Percentiles rank a stretch among this genome's conserved stretches.
Evolutionary conservation across 2,888 invertebrate species (phyloP).

Genomic region (Tipula unca): DNA sequence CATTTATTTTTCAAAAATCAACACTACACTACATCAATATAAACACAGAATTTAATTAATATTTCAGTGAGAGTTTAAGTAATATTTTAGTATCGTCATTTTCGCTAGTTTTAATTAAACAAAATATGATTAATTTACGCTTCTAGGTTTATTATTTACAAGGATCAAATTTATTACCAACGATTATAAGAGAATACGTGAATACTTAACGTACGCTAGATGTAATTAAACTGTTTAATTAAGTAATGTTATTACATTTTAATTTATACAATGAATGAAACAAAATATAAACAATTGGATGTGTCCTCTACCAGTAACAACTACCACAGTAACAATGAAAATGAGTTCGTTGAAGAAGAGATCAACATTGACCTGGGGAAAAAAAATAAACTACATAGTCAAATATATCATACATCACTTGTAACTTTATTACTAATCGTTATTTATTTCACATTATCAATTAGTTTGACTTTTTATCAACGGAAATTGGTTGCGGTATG

Average conservation of each 20-base stretch:
- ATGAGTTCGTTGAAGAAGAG: neutral
- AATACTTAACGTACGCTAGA: neutral
- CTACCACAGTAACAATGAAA: neutral
- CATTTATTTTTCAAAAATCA: neutral
- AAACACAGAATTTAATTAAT: neutral
- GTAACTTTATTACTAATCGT: conserved; percentile 50
- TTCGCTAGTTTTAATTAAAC: neutral
- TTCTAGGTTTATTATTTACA: neutral
- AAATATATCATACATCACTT: conserved; percentile 1
- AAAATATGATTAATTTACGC: neutral
- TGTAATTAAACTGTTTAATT: neutral
- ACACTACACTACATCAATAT: neutral
- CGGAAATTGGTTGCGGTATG: conserved; percentile 81
- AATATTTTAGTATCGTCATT: neutral
- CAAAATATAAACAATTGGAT: neutral
- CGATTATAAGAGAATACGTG: neutral
- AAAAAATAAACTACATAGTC: neutral
- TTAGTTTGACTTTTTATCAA: conserved; percentile 95
- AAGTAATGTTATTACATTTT: neutral
- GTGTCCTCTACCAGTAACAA: neutral
- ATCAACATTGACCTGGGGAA: neutral
- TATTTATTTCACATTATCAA: conserved; percentile 84
- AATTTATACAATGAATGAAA: neutral
- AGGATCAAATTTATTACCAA: neutral
- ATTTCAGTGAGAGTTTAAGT: neutral